Conservation (phyloP, 2,113 vertebrate genomes). For the Eublepharis macularius region DNA sequence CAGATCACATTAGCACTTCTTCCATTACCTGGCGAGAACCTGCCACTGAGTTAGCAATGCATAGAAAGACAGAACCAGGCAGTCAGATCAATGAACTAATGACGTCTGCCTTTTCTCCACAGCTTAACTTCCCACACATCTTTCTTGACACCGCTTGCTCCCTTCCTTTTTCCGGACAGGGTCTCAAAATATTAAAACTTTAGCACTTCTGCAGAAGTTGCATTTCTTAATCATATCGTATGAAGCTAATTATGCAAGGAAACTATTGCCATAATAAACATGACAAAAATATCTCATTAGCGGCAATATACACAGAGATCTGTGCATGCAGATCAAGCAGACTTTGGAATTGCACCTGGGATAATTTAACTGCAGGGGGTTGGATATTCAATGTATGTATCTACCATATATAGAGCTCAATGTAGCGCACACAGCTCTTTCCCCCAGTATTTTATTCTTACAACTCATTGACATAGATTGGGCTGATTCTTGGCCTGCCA, state of each 20-base stretch:
- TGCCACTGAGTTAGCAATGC: constrained; percentile 62
- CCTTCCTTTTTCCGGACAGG: constrained; percentile 21
- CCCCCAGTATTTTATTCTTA: too few relatives aligned
- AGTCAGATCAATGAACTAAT: constrained; percentile 65
- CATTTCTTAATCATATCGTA: neutral
- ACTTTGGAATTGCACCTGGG: neutral
- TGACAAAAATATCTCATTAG: neutral
- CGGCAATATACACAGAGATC: neutral
- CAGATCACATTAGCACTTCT: constrained; percentile 68
- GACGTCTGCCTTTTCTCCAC: constrained; percentile 58
- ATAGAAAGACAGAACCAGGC: constrained; percentile 53
- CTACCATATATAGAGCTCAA: too few relatives aligned
- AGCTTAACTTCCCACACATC: constrained; percentile 53
- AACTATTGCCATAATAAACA: constrained; percentile 1
- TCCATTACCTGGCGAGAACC: constrained; percentile 37
- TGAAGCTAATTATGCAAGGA: neutral
- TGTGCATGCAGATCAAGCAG: neutral
- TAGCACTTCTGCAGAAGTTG: neutral
- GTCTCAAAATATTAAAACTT: constrained; percentile 8
- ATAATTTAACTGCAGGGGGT: neutral
- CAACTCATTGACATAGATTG: too few relatives aligned
- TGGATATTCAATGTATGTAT: neutral
- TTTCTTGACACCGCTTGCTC: constrained; percentile 30
- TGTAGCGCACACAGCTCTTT: too few relatives aligned
- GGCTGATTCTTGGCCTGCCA: too few relatives aligned